phyloP scores from a whole-genome alignment of 2,113 vertebrate genomes.

The Alligator sinensis region DNA sequence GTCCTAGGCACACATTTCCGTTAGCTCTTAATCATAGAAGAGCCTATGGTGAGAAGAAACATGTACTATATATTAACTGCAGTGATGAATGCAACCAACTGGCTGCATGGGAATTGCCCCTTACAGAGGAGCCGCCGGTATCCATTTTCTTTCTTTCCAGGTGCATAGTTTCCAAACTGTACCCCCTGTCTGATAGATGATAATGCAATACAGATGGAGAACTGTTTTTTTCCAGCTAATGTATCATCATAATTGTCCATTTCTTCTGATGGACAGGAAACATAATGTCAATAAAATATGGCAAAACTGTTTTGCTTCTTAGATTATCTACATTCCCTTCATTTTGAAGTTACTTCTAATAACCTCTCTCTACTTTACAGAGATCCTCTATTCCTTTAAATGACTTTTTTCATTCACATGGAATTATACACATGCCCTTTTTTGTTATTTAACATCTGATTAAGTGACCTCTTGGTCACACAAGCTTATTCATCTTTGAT shows the following conservation, averaged over 20 bases:
- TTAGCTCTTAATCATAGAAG: background rate
- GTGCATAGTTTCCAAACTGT: background rate
- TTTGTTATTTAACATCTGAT: too few species aligned
- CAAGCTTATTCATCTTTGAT: too few species aligned
- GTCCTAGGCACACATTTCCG: background rate
- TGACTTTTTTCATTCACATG: too few species aligned
- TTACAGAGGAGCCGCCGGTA: background rate
- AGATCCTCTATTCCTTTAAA: too few species aligned
- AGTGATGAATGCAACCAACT: too few species aligned
- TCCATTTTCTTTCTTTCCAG: background rate
- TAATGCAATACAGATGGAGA: background rate
- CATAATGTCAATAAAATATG: background rate
- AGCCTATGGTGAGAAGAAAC: background rate
- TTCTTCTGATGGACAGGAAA: background rate
- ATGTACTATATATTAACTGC: background rate
- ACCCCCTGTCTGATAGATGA: background rate
- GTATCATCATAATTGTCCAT: background rate
- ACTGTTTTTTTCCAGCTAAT: background rate
- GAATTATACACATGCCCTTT: too few species aligned
- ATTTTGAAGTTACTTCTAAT: too few species aligned
- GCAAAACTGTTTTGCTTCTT: background rate
- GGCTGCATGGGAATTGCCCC: accelerated
- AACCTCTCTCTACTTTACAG: too few species aligned
- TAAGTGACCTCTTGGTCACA: too few species aligned
- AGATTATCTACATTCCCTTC: too few species aligned